A percentile compares a stretch with the other conserved stretches of the same genome.
These are phyloP conservation scores for Arnoldichthys spilopterus DNA, from an alignment of 2,797 vertebrate genomes.

Conservation along the genomic window DNA sequence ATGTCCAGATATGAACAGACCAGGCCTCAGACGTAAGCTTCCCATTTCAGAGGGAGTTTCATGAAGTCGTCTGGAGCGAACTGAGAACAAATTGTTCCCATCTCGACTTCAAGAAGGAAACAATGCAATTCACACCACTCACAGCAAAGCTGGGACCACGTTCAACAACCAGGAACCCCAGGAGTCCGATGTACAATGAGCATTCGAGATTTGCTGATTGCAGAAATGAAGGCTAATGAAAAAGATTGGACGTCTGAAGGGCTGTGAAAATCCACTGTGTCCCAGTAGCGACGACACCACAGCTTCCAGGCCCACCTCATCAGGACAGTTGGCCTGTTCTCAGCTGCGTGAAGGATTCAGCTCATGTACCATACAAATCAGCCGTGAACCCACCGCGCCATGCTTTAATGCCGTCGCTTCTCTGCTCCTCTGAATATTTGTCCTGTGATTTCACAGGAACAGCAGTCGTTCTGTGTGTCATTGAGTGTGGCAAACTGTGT, in stretches of 20 bases:
- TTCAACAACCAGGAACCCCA: slow-evolving; percentile 13
- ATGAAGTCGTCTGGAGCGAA: slow-evolving; percentile 28
- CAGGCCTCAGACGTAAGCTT: neutral
- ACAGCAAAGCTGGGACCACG: slow-evolving; percentile 12
- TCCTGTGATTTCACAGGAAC: slow-evolving; percentile 46
- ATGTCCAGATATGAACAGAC: neutral
- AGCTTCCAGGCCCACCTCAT: neutral
- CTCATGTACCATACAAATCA: slow-evolving; percentile 6
- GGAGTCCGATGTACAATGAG: neutral
- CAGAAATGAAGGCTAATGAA: slow-evolving; percentile 1
- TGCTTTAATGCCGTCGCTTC: slow-evolving; percentile 3
- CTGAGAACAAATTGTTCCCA: slow-evolving; percentile 29
- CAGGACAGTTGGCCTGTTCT: slow-evolving; percentile 7
- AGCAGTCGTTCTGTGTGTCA: slow-evolving; percentile 41
- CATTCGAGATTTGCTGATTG: slow-evolving; percentile 6
- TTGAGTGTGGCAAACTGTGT: slow-evolving; percentile 46
- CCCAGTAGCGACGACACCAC: neutral
- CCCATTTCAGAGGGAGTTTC: slow-evolving; percentile 4
- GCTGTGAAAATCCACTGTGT: neutral
- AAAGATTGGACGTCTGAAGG: neutral
- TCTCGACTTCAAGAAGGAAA: slow-evolving; percentile 34
- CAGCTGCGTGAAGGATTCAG: slow-evolving; percentile 9
- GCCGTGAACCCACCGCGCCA: neutral
- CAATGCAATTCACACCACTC: slow-evolving; percentile 42
- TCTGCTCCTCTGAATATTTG: slow-evolving; percentile 36